Evolutionary conservation across 2,113 vertebrate genomes (phyloP).

Genomic region (Lepisosteus oculatus): DNA sequence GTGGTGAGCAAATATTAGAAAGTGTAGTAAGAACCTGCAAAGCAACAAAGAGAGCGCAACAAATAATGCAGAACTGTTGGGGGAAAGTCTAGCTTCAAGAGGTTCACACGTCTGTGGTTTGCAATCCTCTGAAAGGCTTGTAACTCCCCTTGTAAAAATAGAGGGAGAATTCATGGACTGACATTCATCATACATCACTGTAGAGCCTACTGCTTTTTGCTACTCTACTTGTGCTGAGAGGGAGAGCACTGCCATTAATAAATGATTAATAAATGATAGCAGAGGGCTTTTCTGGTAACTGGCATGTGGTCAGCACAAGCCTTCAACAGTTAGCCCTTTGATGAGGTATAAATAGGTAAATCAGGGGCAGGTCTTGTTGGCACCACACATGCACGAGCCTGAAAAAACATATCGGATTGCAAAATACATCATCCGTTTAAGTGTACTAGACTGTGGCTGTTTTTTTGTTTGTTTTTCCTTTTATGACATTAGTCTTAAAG

Average conservation of each 20-base stretch:
- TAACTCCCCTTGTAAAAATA: conserved; percentile 48
- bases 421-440: too few species aligned
- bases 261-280: conserved; percentile 72
- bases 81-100: not conserved
- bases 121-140: conserved; percentile 32
- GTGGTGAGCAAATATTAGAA: too few species aligned
- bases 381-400: not conserved
- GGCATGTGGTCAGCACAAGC: conserved; percentile 40
- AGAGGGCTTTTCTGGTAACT: conserved; percentile 70
- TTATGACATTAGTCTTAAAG: too few species aligned
- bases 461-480: too few species aligned
- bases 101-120: not conserved
- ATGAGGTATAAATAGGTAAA: conserved; percentile 52
- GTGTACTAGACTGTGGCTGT: too few species aligned
- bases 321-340: conserved; percentile 60
- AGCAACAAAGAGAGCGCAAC: too few species aligned
- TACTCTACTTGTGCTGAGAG: conserved; percentile 57
- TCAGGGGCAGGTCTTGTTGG: conserved; percentile 52
- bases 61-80: not conserved
- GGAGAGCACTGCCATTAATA: conserved; percentile 74
- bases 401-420: not conserved
- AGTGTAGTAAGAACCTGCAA: too few species aligned
- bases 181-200: conserved; percentile 70
- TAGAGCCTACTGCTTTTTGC: conserved; percentile 68
- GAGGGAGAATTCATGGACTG: conserved; percentile 56